phyloP scores from a whole-genome alignment of 2,797 vertebrate genomes.

The Ctenochaetus hawaiiensis region DNA sequence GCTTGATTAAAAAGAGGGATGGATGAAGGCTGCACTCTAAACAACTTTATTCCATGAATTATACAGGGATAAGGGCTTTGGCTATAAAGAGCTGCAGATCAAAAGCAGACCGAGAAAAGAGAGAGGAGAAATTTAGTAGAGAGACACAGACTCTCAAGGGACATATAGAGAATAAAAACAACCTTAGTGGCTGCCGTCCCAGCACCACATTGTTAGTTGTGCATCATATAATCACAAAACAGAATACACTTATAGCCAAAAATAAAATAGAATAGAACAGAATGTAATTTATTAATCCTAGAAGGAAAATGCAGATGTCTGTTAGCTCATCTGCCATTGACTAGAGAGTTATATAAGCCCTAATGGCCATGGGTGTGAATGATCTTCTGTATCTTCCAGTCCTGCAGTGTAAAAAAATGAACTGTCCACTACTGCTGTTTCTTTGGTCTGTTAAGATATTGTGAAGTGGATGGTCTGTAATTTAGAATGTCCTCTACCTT shows the following conservation, averaged over 20 bases:
- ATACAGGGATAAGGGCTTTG: conserved; percentile 85
- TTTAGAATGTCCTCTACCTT: no score
- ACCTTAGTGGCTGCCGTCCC: neutral
- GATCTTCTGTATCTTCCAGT: no score
- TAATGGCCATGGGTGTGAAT: no score
- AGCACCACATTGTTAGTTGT: neutral
- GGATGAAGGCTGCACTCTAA: conserved; percentile 80
- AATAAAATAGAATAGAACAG: neutral
- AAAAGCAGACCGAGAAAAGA: conserved; percentile 21
- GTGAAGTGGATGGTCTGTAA: no score
- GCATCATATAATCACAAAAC: neutral
- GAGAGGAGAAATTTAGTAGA: conserved; percentile 9
- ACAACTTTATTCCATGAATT: conserved; percentile 92
- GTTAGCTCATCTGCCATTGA: no score
- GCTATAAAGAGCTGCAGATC: conserved; percentile 36
- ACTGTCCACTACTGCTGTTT: no score
- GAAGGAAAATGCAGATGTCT: no score
- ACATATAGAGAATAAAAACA: neutral
- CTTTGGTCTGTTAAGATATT: no score
- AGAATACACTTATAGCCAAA: neutral
- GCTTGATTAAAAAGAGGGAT: conserved; percentile 89
- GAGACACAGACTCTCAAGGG: neutral
- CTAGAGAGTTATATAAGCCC: no score
- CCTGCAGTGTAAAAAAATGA: no score
- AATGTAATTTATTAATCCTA: no score